These are phyloP conservation scores for Cyclopterus lumpus DNA, from an alignment of 2,797 vertebrate genomes.

Conservation along the genomic window DNA sequence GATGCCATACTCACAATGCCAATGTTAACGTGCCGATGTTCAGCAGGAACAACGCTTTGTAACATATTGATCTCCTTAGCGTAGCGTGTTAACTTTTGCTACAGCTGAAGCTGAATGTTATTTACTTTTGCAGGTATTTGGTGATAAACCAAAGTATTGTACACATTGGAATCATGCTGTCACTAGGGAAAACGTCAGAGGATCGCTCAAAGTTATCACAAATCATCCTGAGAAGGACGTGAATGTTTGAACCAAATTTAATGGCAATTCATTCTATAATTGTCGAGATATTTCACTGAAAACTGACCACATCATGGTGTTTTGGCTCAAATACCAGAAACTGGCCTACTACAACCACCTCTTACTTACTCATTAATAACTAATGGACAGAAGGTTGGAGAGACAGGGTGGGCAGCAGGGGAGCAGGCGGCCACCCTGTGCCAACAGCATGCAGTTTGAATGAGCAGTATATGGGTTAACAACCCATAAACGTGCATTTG, in stretches of 20 bases:
- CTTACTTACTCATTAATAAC: background rate
- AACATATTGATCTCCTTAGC: background rate
- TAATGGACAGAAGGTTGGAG: background rate
- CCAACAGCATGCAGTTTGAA: background rate
- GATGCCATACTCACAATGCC: too few relatives aligned
- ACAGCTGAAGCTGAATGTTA: background rate
- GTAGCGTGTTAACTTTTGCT: background rate
- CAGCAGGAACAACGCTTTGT: background rate
- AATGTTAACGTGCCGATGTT: background rate
- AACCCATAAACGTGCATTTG: too few relatives aligned
- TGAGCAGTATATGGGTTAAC: background rate
- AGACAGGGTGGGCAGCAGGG: background rate
- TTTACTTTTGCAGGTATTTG: background rate
- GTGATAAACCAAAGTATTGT: background rate
- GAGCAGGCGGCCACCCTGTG: background rate
- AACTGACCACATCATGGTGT: too few relatives aligned
- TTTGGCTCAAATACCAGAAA: background rate
- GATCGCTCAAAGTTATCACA: background rate
- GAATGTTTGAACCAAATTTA: background rate
- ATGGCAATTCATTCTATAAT: background rate
- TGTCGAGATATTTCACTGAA: background rate
- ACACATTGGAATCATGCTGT: too few relatives aligned
- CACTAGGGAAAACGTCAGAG: background rate
- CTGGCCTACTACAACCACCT: background rate
- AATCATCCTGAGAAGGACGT: background rate